Evolutionary conservation across 2,113 vertebrate species (phyloP).

Genomic region (Phoenicopterus ruber): DNA sequence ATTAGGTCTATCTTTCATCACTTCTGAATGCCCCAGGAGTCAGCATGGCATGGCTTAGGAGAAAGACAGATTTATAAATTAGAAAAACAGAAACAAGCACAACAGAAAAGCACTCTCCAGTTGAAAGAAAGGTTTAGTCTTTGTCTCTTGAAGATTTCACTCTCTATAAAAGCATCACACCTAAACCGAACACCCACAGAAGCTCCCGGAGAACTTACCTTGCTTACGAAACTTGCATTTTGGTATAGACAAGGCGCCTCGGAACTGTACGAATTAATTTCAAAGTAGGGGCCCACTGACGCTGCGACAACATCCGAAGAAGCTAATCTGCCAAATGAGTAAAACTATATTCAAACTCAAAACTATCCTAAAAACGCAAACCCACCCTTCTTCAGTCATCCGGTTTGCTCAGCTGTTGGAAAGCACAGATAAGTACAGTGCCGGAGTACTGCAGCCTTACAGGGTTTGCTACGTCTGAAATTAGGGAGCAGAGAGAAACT

Average conservation of each 20-base stretch:
- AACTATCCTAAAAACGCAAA: not conserved
- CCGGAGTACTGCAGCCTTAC: not conserved
- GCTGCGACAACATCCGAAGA: not conserved
- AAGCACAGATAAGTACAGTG: not conserved
- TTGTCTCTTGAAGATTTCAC: not conserved
- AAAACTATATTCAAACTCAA: not conserved
- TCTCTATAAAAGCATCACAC: not conserved
- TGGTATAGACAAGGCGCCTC: not conserved
- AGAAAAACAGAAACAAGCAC: not conserved
- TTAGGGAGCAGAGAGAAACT: constrained; percentile 56
- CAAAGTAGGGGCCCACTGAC: not conserved
- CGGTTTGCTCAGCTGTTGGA: not conserved
- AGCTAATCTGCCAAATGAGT: not conserved
- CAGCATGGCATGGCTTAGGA: not conserved
- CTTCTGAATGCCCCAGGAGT: not conserved
- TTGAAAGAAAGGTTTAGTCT: not conserved
- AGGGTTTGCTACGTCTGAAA: constrained; percentile 21
- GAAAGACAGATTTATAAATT: not conserved
- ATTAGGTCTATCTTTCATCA: not conserved
- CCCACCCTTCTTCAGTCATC: not conserved
- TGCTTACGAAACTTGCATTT: constrained; percentile 16
- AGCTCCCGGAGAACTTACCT: constrained; percentile 39
- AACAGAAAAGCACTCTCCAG: not conserved
- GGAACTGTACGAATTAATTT: not conserved
- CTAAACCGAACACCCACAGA: not conserved